These are phyloP conservation scores for Scolopax mira DNA, from an alignment of 2,113 vertebrate genomes.

Conservation along the genomic window DNA sequence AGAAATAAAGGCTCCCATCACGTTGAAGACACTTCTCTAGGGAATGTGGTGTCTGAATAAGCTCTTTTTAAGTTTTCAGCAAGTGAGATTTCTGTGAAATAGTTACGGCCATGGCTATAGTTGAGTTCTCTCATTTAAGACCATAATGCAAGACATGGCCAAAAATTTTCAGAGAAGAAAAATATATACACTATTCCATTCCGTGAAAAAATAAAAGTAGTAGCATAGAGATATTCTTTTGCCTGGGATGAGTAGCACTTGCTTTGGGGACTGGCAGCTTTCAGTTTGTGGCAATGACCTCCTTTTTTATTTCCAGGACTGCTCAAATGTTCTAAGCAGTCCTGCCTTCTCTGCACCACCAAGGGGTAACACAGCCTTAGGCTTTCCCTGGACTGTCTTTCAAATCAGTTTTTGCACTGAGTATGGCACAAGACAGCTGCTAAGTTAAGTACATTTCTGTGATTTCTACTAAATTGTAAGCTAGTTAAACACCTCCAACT, in stretches of 20 bases:
- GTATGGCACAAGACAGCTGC: not conserved
- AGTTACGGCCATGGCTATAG: accelerated
- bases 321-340: not conserved
- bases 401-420: not conserved
- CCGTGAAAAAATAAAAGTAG: not conserved
- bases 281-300: not conserved
- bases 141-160: not conserved
- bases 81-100: not conserved
- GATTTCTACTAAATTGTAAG: not conserved
- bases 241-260: not conserved
- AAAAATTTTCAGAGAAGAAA: not conserved
- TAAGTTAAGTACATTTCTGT: not conserved
- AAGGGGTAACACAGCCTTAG: not conserved
- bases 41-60: not conserved
- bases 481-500: not conserved
- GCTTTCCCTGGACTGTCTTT: not conserved
- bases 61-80: not conserved
- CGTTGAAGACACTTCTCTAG: not conserved
- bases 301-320: not conserved
- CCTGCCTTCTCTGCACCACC: not conserved
- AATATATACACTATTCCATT: accelerated
- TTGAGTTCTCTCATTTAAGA: not conserved
- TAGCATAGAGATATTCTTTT: not conserved
- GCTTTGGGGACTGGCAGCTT: not conserved
- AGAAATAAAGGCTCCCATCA: not conserved